Evolutionary conservation across 2,888 invertebrate genomes (phyloP), one percentile per base, ranked within the genome.

Genomic region (Euphydryas editha): DNA sequence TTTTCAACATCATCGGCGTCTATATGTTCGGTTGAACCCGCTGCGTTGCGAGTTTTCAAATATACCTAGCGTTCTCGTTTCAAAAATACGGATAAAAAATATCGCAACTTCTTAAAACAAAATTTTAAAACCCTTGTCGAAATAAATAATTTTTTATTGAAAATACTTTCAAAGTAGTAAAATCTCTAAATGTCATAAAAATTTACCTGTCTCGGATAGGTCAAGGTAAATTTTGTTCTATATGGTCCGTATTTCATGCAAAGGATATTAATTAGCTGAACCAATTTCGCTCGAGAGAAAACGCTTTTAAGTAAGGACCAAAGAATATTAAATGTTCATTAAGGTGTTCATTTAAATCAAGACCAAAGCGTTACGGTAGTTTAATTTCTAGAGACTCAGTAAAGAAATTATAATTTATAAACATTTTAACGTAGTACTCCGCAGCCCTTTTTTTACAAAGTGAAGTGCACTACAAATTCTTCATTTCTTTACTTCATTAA

Each of bases 251-350:
- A 54, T 30, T 54, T 54, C 51, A 54, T 36, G 54, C 30, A 10
- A 36, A 17, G 54, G 10, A 30, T 54, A 17, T 17, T 54, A 54
- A 54, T 54, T 54, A 54, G 36, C 30, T 21, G 21, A 54, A 30
- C 54, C 17, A 54, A 54, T 54, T 54, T 54, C 54, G 11, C 54
- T 54, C 21, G 21, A 51, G 15, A 36, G n/a, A 36, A 30, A 54
- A 36, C 36, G n/a, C n/a, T 4, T 7, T 10, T 6, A 2, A 13
- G 13, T 7, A 15, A 8, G 4, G n/a, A 30, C 2, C 2, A 36
- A 54, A 24, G 30, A 54, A 36, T 17, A 54, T 54, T 54, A 54
- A 54, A 54, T 36, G 30, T 30, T 24, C 51, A 54, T 54, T 30
- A 30, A 18, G 17, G 30, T 7, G 30, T 7, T 13, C 20, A 21